Evolutionary conservation across 2,888 invertebrate species (phyloP).

Genomic region (Celastrina argiolus): DNA sequence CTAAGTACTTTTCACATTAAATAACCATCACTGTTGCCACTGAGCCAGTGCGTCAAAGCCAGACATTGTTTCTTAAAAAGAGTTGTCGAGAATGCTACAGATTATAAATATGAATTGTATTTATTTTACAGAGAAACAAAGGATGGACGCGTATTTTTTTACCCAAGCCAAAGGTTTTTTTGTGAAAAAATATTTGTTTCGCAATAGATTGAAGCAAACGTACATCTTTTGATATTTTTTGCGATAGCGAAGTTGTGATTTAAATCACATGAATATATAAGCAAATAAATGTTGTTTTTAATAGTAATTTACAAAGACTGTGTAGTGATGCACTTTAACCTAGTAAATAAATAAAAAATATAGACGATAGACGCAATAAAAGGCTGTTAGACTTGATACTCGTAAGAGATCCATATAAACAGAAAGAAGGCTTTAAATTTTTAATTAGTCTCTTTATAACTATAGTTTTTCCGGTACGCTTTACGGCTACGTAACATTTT

Average conservation of each 20-base stretch:
- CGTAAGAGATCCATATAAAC: too few species aligned
- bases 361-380: too few species aligned
- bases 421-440: too few species aligned
- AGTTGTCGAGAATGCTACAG: neutral
- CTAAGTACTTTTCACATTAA: neutral
- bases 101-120: slow-evolving; percentile 11
- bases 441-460: too few species aligned
- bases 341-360: too few species aligned
- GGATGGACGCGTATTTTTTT: neutral
- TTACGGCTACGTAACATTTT: neutral
- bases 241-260: neutral
- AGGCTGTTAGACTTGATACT: too few species aligned
- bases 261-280: neutral
- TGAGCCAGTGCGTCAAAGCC: neutral
- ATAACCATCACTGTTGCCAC: neutral
- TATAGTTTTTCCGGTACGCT: neutral
- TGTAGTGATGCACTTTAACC: too few species aligned
- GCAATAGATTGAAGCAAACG: neutral
- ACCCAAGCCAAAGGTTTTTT: neutral
- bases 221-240: neutral
- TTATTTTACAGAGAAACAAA: neutral
- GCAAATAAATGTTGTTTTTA: neutral
- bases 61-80: neutral
- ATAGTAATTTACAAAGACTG: too few species aligned
- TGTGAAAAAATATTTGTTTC: slow-evolving; percentile 1